These are phyloP conservation scores for Phalacrocorax pelagicus DNA, from an alignment of 2,113 vertebrate species.

Conservation along the genomic window DNA sequence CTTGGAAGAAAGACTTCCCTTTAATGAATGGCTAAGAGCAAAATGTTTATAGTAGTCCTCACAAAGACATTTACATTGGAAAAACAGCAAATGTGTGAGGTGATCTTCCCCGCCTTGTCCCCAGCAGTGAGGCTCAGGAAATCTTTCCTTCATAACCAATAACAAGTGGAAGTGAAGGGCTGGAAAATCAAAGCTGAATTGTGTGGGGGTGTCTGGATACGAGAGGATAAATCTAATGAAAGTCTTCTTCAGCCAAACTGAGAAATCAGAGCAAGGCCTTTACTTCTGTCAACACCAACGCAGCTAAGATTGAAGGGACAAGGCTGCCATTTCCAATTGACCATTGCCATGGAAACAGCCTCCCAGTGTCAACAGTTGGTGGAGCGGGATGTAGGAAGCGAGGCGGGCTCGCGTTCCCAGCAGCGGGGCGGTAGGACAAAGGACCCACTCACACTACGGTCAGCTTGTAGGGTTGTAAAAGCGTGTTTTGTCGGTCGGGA, in stretches of 20 bases:
- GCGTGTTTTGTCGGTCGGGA: background rate
- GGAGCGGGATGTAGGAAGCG: background rate
- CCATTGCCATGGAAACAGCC: conserved; percentile 71
- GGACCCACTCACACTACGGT: fast-evolving
- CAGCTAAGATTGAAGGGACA: conserved; percentile 29
- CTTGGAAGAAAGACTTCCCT: background rate
- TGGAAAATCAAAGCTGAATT: background rate
- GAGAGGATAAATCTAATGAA: conserved; percentile 46
- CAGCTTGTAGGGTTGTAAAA: background rate
- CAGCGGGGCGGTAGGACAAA: background rate
- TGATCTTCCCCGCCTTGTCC: background rate
- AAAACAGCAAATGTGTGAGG: background rate
- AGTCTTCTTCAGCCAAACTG: conserved; percentile 40
- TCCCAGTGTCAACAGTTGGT: conserved; percentile 27
- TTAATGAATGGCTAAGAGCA: background rate
- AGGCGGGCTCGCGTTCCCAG: background rate
- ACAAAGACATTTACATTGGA: background rate
- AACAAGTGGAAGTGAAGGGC: background rate
- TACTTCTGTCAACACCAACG: conserved; percentile 45
- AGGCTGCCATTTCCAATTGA: conserved; percentile 57
- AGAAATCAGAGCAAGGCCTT: conserved; percentile 57
- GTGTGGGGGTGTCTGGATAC: conserved; percentile 8
- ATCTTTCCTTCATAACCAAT: background rate
- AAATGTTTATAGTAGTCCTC: fast-evolving
- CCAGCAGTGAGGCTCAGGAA: background rate